Percentiles rank a stretch among this genome's conserved stretches.
These are phyloP conservation scores for Helogale parvula DNA, from an alignment of 2,113 vertebrate genomes.

Conservation along the genomic window DNA sequence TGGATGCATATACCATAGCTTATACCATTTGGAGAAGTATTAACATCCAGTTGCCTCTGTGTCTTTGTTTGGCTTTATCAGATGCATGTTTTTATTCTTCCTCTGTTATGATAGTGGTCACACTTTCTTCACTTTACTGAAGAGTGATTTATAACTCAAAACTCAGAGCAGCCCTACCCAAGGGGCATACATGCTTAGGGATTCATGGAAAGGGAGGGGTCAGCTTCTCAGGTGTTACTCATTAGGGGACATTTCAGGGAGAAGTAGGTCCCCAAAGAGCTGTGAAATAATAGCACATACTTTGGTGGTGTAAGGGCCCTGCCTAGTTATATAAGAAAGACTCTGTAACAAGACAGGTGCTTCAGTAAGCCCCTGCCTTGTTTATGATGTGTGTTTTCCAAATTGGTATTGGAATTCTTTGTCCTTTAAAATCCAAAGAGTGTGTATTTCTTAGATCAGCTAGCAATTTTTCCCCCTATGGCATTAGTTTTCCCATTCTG, in stretches of 20 bases:
- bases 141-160: not conserved
- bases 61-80: not conserved
- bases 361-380: not conserved
- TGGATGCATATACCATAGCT: not conserved
- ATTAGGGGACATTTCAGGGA: not conserved
- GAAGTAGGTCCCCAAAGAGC: not conserved
- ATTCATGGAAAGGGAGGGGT: not conserved
- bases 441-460: not conserved
- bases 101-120: not conserved
- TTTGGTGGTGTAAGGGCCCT: not conserved
- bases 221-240: not conserved
- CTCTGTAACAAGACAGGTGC: not conserved
- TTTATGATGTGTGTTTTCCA: not conserved
- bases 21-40: not conserved
- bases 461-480: not conserved
- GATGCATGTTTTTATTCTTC: not conserved
- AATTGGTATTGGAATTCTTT: not conserved
- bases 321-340: not conserved
- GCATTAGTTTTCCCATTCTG: not conserved
- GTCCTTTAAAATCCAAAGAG: not conserved
- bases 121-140: not conserved
- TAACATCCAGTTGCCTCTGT: not conserved
- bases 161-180: not conserved
- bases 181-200: fast-evolving
- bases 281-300: not conserved